These are phyloP conservation scores for Toxostoma redivivum DNA, from an alignment of 2,113 vertebrate species.

Conservation along the genomic window DNA sequence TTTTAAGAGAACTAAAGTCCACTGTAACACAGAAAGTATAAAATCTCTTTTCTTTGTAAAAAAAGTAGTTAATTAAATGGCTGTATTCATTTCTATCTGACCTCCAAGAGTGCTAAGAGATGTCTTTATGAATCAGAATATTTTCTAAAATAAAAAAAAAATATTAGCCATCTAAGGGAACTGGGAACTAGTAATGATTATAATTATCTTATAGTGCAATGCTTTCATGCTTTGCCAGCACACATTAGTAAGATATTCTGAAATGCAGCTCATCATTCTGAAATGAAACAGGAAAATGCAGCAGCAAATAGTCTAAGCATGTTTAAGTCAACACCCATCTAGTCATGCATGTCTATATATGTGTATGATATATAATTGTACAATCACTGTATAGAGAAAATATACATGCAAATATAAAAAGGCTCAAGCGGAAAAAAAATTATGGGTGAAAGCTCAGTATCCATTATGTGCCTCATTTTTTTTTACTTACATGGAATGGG, in stretches of 20 bases:
- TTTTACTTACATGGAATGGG: not conserved
- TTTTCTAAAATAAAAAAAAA: constrained; percentile 17
- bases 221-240: not conserved
- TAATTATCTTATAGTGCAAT: not conserved
- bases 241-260: not conserved
- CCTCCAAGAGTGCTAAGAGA: not conserved
- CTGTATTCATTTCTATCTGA: not conserved
- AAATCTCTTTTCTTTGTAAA: not conserved
- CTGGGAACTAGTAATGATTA: not conserved
- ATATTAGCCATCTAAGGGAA: not conserved
- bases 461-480: not conserved
- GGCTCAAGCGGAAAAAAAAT: not conserved
- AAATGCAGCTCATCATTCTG: not conserved
- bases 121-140: not conserved
- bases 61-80: not conserved
- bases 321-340: not conserved
- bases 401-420: not conserved
- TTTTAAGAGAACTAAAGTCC: not conserved
- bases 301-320: not conserved
- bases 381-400: not conserved
- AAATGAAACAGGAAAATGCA: not conserved
- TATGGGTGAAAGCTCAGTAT: not conserved
- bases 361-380: not conserved
- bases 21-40: not conserved
- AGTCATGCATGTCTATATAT: not conserved